Base-by-base conservation (phyloP, 2,888 invertebrate species). In the Eupithecia abbreviata region DNA sequence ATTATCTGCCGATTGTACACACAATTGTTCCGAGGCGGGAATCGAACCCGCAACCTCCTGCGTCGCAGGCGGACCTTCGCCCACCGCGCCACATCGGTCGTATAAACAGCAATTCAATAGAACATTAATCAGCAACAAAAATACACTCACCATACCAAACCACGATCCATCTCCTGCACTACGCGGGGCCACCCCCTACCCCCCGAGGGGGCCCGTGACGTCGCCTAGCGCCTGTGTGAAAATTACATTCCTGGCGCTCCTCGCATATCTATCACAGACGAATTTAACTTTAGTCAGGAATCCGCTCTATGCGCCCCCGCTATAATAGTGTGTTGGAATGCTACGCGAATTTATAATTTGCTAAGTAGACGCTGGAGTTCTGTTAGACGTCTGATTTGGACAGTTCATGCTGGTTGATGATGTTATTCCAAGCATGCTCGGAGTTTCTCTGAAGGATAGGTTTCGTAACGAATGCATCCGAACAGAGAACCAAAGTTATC, bases 241-340 rank as follows among this genome's bases (percentile, higher is more conserved):
- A 93, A 95, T 95, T 95, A 95, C 95, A 95, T 95, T 95, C 95
- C 95, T 89, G 84, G 93, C 90, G 92, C 88, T 93, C 92, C 91
- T 91, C 91, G 94, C 95, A 93, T 95, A 95, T 95, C 95, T 95
- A 95, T 95, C 95, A 95, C 94, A 92, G 88, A 93, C 92, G 93
- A 95, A 95, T 95, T 95, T 93, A 94, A 94, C 94, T 95, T 93
- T 91, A 94, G 94, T 92, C 82, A 77, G 79, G 81, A 81, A 80
- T 78, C 76, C 79, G 69, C 72, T 75, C 66, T 83, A 81, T 80
- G 76, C 78, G 76, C 42, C n/a, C 41, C 47, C 7, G 9, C 10
- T 43, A n/a, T 68, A 68, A 68, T 45, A 45, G 68, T 68, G 66
- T 42, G 42, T 42, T 2, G 66, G n/a, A n/a, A 45, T 43, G 45